These are phyloP conservation scores for Varanus komodoensis DNA, from an alignment of 2,113 vertebrate genomes.

Conservation along the genomic window DNA sequence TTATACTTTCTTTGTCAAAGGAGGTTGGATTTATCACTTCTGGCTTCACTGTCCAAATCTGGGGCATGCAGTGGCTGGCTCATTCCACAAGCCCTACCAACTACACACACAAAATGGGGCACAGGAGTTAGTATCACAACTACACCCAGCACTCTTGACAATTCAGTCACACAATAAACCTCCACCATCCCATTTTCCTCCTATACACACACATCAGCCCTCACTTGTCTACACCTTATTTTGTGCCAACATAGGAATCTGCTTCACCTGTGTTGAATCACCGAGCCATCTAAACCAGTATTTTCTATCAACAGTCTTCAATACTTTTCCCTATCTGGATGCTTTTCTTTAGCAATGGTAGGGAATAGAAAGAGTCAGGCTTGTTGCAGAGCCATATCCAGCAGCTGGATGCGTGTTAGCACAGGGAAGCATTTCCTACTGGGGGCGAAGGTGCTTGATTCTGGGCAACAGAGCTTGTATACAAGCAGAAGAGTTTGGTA, in stretches of 20 bases:
- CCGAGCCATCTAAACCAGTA: not conserved
- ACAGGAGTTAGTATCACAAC: not conserved
- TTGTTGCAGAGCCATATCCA: no score
- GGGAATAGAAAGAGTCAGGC: not conserved
- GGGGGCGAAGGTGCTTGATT: no score
- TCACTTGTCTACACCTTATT: not conserved
- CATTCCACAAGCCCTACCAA: not conserved
- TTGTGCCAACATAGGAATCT: not conserved
- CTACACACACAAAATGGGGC: no score
- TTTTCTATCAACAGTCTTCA: not conserved
- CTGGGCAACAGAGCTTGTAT: no score
- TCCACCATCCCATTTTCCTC: not conserved
- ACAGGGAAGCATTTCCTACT: no score
- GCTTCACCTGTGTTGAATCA: not conserved
- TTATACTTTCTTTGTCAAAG: constrained; percentile 3
- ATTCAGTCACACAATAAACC: not conserved
- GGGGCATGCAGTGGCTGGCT: not conserved
- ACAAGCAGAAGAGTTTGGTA: no score
- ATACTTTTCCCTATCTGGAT: not conserved
- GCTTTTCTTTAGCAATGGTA: not conserved
- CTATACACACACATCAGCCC: not conserved
- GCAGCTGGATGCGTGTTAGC: no score
- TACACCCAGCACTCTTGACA: not conserved
- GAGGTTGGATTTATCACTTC: not conserved
- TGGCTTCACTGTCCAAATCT: not conserved